Evolutionary conservation across 1,140 invertebrate genomes (phyloP).

Genomic region (Brachionus paranguensis): DNA sequence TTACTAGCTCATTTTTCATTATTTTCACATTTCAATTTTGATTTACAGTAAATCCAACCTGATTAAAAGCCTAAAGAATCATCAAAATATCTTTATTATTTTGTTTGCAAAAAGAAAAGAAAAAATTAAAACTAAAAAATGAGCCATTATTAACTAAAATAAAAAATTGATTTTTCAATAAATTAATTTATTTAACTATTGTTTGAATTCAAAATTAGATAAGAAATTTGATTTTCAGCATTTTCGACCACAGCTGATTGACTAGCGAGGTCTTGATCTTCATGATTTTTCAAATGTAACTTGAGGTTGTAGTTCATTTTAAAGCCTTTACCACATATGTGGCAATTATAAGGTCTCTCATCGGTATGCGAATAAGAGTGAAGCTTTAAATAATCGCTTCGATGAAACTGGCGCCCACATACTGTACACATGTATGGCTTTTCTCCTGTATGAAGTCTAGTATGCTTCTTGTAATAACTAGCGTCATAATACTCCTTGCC

Average conservation of each 20-base stretch:
- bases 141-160: too few species aligned
- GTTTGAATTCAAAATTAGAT: neutral
- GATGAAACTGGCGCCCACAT: constrained; percentile 93
- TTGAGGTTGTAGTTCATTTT: constrained; percentile 96
- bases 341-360: constrained; percentile 63
- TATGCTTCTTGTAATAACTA: constrained; percentile 39
- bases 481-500: constrained; percentile 60
- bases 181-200: constrained; percentile 11
- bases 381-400: constrained; percentile 90
- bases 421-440: constrained; percentile 94
- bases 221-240: neutral
- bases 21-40: too few species aligned
- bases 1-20: too few species aligned
- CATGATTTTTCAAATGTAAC: constrained; percentile 87
- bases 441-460: constrained; percentile 57
- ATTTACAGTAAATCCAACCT: too few species aligned
- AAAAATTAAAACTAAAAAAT: too few species aligned
- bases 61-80: too few species aligned
- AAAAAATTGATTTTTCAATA: neutral
- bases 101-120: too few species aligned
- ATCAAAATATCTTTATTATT: too few species aligned
- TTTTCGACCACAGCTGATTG: neutral
- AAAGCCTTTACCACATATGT: constrained; percentile 37
- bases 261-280: neutral
- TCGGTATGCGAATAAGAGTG: constrained; percentile 82